These are phyloP conservation scores for Orgyia antiqua DNA, from an alignment of 2,888 invertebrate genomes.

Conservation along the genomic window DNA sequence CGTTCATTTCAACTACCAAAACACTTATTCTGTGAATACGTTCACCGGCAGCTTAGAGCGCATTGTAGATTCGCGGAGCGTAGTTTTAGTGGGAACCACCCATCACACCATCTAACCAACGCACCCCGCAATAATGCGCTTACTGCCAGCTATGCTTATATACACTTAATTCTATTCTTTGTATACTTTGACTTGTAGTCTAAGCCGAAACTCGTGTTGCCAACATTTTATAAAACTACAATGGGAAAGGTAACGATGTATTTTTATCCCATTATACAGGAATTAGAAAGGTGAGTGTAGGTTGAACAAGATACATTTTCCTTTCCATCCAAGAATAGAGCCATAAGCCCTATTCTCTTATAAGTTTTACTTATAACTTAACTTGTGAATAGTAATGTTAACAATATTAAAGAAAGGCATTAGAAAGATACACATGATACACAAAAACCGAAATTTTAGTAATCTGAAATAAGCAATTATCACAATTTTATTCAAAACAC, in stretches of 20 bases:
- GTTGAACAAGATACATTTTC: too few relatives aligned
- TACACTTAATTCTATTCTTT: slow-evolving; percentile 65
- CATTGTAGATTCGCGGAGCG: slow-evolving; percentile 67
- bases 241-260: slow-evolving; percentile 38
- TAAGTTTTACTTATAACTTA: too few relatives aligned
- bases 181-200: slow-evolving; percentile 50
- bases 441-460: too few relatives aligned
- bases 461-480: too few relatives aligned
- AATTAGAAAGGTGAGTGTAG: slow-evolving; percentile 31
- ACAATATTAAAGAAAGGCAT: too few relatives aligned
- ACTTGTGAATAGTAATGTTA: too few relatives aligned
- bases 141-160: slow-evolving; percentile 55
- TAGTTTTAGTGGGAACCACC: slow-evolving; percentile 38
- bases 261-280: slow-evolving; percentile 37
- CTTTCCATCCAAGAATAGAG: too few relatives aligned
- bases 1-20: slow-evolving; percentile 60
- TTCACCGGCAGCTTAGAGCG: slow-evolving; percentile 55
- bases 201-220: slow-evolving; percentile 69
- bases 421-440: too few relatives aligned
- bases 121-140: slow-evolving; percentile 70
- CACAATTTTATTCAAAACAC: too few relatives aligned
- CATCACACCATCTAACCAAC: slow-evolving; percentile 40
- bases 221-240: slow-evolving; percentile 40
- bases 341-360: too few relatives aligned
- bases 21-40: slow-evolving; percentile 62